Conservation (phyloP, 2,888 invertebrate genomes). For the Noctua pronuba region DNA sequence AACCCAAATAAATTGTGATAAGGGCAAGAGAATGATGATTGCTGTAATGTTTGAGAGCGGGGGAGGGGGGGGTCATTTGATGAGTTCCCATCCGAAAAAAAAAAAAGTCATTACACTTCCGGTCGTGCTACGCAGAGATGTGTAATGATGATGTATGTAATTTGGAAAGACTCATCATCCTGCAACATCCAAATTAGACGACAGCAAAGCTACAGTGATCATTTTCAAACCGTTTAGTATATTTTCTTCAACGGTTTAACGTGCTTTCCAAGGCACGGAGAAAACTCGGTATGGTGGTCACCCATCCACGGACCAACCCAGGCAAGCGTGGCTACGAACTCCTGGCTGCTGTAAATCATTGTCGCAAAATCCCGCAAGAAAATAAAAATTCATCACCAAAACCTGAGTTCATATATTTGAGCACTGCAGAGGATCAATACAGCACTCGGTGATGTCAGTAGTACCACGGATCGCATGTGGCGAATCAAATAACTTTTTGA, state of each 20-base stretch:
- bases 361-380: neutral
- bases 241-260: neutral
- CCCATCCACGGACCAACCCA: too few species aligned
- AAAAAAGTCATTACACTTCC: neutral
- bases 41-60: too few species aligned
- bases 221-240: neutral
- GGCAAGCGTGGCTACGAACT: too few species aligned
- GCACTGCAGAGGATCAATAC: conserved; percentile 41
- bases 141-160: too few species aligned
- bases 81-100: too few species aligned
- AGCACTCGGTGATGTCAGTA: conserved; percentile 40
- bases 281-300: too few species aligned
- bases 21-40: too few species aligned
- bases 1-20: too few species aligned
- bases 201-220: neutral
- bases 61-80: too few species aligned
- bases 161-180: neutral
- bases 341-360: neutral
- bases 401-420: neutral
- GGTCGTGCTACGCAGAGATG: too few species aligned
- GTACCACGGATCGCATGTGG: conserved; percentile 48
- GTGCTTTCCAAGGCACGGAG: too few species aligned
- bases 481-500: conserved; percentile 58
- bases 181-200: neutral
- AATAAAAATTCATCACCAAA: neutral